Evolutionary conservation across 2,888 invertebrate genomes (phyloP).

Genomic region (Minunthozetes semirufus): DNA sequence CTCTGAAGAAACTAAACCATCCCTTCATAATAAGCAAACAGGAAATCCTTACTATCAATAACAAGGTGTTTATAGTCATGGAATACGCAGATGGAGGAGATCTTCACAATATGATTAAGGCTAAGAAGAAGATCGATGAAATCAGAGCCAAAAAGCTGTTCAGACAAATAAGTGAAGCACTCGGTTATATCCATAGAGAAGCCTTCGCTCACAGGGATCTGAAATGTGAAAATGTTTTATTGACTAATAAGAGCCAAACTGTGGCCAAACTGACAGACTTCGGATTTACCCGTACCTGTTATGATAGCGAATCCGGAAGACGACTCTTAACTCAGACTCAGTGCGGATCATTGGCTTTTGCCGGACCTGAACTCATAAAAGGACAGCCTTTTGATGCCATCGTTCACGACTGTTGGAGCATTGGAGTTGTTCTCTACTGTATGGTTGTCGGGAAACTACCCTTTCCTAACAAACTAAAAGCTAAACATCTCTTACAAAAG

Average conservation of each 20-base stretch:
- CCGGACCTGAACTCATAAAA: slow-evolving; percentile 73
- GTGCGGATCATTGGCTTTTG: slow-evolving; percentile 78
- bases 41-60: slow-evolving; percentile 52
- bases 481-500: background rate
- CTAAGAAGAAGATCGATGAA: slow-evolving; percentile 55
- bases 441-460: background rate
- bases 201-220: slow-evolving; percentile 64
- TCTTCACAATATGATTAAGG: slow-evolving; percentile 58
- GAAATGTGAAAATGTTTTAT: slow-evolving; percentile 65
- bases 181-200: slow-evolving; percentile 55
- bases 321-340: slow-evolving; percentile 72
- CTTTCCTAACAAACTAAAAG: background rate
- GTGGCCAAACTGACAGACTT: slow-evolving; percentile 57
- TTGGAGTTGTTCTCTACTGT: background rate
- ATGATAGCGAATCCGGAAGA: slow-evolving; percentile 46
- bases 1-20: slow-evolving; percentile 53
- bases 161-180: slow-evolving; percentile 54
- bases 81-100: slow-evolving; percentile 58
- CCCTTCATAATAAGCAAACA: slow-evolving; percentile 57
- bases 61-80: slow-evolving; percentile 57
- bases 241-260: slow-evolving; percentile 19
- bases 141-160: slow-evolving; percentile 49
- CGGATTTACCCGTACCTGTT: slow-evolving; percentile 56
- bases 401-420: background rate
- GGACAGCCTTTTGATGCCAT: slow-evolving; percentile 64